Evolutionary conservation across 2,113 vertebrate genomes (phyloP).

Genomic region (Dunckerocampus dactyliophorus): DNA sequence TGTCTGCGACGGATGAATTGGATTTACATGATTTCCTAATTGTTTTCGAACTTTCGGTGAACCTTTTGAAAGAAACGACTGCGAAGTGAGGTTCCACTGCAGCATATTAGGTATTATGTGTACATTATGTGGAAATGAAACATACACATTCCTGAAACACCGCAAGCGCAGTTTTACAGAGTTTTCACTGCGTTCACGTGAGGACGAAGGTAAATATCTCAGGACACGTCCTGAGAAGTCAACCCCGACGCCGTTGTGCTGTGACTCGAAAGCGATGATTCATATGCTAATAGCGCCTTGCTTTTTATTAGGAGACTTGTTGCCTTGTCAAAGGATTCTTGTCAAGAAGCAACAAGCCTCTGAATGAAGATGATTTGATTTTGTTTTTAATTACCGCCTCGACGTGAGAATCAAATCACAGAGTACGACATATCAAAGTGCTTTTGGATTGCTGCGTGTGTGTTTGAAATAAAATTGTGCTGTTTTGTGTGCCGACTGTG

Average conservation of each 20-base stretch:
- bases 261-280: constrained; percentile 45
- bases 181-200: too few species aligned
- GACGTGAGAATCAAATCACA: constrained; percentile 48
- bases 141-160: too few species aligned
- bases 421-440: constrained; percentile 44
- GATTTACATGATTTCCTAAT: too few species aligned
- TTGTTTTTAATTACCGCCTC: constrained; percentile 60
- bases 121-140: too few species aligned
- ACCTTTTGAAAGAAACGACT: too few species aligned
- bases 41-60: too few species aligned
- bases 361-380: constrained; percentile 65
- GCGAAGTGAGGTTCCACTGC: too few species aligned
- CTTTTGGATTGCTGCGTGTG: constrained; percentile 26
- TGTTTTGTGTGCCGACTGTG: constrained; percentile 37
- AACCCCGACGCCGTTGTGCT: constrained; percentile 18
- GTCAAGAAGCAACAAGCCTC: constrained; percentile 63
- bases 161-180: too few species aligned
- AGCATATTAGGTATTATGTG: too few species aligned
- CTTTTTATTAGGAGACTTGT: constrained; percentile 66
- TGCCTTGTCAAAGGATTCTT: constrained; percentile 62
- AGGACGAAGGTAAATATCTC: too few species aligned
- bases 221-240: not conserved
- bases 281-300: constrained; percentile 59
- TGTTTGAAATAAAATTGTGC: constrained; percentile 25
- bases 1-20: too few species aligned